Base-by-base conservation (phyloP, 2,797 vertebrate species). In the Phataginus tricuspis region DNA sequence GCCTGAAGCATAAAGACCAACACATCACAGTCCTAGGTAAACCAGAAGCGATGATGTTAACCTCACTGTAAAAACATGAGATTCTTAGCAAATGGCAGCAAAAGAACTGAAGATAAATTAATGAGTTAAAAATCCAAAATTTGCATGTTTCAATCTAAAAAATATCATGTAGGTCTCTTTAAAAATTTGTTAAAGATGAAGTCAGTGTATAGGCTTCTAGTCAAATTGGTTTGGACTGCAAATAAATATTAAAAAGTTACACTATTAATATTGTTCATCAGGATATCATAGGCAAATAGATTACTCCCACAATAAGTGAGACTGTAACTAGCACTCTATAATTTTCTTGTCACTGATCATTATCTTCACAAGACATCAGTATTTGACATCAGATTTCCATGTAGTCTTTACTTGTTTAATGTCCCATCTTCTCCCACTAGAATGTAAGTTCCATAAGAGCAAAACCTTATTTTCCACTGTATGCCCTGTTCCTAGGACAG, bases 221-320 rank as follows among this genome's bases (percentile, higher is more conserved):
- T 89, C 83, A 82, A 93, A 89, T 63, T 78, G 49, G 55, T 66
- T 53, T 84, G 68, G 45, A 68, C 45, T 49, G 27, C 13, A 88
- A 11, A 63, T 53, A 63, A 93, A 82, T 89, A 96, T 49, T 86
- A 69, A 59, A 79, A 85, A 53, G n/a, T 72, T 90, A 14, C 29
- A 94, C 72, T 78, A 72, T 77, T 72, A 74, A 72, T 34, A 79
- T n/a, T 63, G 69, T 71, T 77, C 77, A 86, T 75, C 85, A 84
- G 68, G 77, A 55, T 72, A 93, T 23, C 59, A 90, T 1, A 94
- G 61, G 27, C 66, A 95, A 92, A 64, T 0, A 84, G 55, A 14
- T 75, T 72, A 92, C 51, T 85, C 63, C 66, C 66, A 79, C 27
- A 93, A 12, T 55, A 86, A 86, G 14, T 59, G 7, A 18, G 42